A percentile compares a stretch with the other conserved stretches of the same genome.
Evolutionary conservation across 2,113 vertebrate genomes (phyloP).

Genomic region (Boleophthalmus pectinirostris): DNA sequence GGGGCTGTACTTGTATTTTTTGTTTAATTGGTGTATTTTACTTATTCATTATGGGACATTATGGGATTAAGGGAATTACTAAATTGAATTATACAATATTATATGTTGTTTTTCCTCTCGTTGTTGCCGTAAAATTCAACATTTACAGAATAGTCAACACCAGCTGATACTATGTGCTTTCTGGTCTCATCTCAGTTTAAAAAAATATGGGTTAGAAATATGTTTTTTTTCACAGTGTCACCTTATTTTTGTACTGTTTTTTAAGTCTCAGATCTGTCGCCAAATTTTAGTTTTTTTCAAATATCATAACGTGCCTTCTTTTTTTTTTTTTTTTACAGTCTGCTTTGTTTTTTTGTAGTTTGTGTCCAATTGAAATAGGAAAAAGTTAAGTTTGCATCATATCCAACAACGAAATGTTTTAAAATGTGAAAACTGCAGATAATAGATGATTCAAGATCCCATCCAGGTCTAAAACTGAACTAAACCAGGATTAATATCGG

Average conservation of each 20-base stretch:
- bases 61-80: too few relatives aligned
- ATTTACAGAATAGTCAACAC: conserved; percentile 62
- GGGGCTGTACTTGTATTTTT: too few relatives aligned
- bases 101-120: neutral
- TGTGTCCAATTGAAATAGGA: neutral
- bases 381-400: neutral
- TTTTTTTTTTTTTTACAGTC: conserved; percentile 58
- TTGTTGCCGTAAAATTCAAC: conserved; percentile 13
- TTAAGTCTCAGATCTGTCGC: conserved; percentile 44
- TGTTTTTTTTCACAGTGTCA: conserved; percentile 14
- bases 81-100: too few relatives aligned
- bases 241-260: conserved; percentile 30
- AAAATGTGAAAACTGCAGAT: neutral
- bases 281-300: conserved; percentile 56
- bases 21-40: too few relatives aligned
- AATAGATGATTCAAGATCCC: neutral
- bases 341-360: conserved; percentile 24
- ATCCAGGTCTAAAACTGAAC: neutral
- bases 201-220: conserved; percentile 13
- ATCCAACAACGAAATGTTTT: too few relatives aligned
- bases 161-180: conserved; percentile 78
- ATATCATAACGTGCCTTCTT: conserved; percentile 75
- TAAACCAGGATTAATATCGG: neutral
- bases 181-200: conserved; percentile 39
- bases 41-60: too few relatives aligned